Evolutionary conservation across 2,888 invertebrate species (phyloP), one percentile per base, ranked within the genome.

Genomic region (Eudemis profundana): DNA sequence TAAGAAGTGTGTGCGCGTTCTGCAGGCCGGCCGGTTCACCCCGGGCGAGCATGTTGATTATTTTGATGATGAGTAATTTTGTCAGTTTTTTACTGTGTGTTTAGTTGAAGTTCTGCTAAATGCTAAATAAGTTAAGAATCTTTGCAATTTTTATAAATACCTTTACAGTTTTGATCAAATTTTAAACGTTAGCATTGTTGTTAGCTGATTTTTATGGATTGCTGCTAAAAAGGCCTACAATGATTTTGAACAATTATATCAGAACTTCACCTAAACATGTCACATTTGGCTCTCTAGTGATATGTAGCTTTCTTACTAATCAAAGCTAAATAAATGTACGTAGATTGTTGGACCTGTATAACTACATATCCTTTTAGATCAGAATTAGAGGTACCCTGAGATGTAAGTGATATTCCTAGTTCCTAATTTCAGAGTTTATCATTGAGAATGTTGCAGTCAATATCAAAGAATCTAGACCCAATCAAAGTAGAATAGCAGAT

Each of bases 21-120:
- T 98, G 67, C 93, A 94, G 68, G 87, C 93, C 4, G 95, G 95
- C 40, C 94, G 94, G 69, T 98, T 96, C 78, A 93, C 94, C 69
- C 96, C 96, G 0, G 98, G 97, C 0, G 96, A 95, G 77, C 96
- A 97, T 79, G 93, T 98, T 44, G 98, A 98, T 89, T 98, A 95
- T 86, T 97, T 94, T 84, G 97, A 98, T 84, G 87, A 87, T 69
- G 87, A 88, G 74, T 88, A 79, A 78, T 53, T 49, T 46, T 10
- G 23, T 19, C 17, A 38, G n/a, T 19, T 59, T 49, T 54, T 46
- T 54, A 33, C 14, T 14, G 10, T 1, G 17, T 57, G 15, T 59
- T 36, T 21, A 21, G 44, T 10, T 47, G 44, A 36, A 59, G 47
- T 59, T 47, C 57, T 59, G 40, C 10, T 33, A 33, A 33, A 33